These are phyloP conservation scores for Phalacrocorax carbo DNA, from an alignment of 2,113 vertebrate genomes.

Conservation along the genomic window DNA sequence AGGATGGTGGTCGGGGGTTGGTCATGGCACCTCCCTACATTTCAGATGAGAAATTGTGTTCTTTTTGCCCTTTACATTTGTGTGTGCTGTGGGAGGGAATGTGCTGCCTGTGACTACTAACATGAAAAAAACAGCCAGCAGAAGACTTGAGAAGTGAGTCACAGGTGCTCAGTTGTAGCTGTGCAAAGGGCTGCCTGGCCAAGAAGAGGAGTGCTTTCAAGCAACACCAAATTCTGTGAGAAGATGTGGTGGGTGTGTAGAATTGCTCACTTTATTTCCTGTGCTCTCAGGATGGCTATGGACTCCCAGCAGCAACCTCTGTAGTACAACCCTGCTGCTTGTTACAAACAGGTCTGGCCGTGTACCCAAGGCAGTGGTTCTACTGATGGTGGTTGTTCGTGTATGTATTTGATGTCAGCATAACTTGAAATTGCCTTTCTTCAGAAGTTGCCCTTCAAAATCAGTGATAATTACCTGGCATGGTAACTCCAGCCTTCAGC, in stretches of 20 bases:
- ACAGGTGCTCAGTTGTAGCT: background rate
- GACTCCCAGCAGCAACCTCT: background rate
- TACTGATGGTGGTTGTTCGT: background rate
- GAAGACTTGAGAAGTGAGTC: background rate
- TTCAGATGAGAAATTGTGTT: background rate
- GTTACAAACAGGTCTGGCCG: background rate
- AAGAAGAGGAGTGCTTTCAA: background rate
- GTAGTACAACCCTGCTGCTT: background rate
- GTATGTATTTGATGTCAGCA: background rate
- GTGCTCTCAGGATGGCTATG: background rate
- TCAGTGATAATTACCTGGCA: background rate
- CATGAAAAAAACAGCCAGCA: background rate
- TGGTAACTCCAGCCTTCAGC: background rate
- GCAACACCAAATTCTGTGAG: background rate
- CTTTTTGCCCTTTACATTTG: background rate
- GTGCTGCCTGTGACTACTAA: background rate
- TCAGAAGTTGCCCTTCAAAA: background rate
- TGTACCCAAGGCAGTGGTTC: background rate
- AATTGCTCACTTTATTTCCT: background rate
- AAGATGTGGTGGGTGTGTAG: background rate
- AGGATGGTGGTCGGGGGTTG: background rate
- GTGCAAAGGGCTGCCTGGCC: background rate
- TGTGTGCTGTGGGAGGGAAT: background rate
- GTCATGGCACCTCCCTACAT: background rate
- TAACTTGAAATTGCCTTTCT: background rate